Conservation (phyloP, 2,113 vertebrate species). For the Pantherophis guttatus region DNA sequence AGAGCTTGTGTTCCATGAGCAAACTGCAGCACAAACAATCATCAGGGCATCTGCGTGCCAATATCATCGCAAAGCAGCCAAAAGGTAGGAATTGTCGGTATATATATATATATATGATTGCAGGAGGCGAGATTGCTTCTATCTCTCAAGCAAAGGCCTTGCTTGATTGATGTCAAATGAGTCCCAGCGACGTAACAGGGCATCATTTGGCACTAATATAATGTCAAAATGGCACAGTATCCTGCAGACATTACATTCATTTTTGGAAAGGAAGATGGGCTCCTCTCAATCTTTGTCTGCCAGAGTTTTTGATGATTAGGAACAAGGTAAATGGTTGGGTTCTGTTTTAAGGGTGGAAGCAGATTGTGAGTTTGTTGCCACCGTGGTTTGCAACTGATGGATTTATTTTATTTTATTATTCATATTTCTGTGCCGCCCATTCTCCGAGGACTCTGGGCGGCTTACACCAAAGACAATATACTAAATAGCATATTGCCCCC, state of each 20-base stretch:
- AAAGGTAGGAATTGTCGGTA: constrained; percentile 38
- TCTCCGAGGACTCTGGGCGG: no score
- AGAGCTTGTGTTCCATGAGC: constrained; percentile 19
- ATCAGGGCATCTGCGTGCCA: constrained; percentile 19
- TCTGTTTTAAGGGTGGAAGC: background rate
- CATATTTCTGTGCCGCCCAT: no score
- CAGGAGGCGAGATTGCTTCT: constrained; percentile 20
- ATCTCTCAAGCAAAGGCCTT: constrained; percentile 27
- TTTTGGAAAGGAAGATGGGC: background rate
- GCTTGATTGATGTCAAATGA: constrained; percentile 46
- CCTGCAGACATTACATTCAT: background rate
- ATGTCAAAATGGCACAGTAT: background rate
- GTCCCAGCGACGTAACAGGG: background rate
- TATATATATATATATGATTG: background rate
- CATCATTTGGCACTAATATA: constrained; percentile 15
- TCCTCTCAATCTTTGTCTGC: background rate
- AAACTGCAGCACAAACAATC: constrained; percentile 27
- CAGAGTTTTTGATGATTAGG: background rate
- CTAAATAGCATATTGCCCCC: no score
- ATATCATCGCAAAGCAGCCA: constrained; percentile 17
- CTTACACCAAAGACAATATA: no score
- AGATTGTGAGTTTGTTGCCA: background rate
- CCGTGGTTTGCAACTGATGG: background rate
- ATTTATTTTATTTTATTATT: no score
- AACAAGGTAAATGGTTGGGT: background rate